Percentiles rank a stretch among this genome's conserved stretches.
Evolutionary conservation across 2,888 invertebrate species (phyloP).

Genomic region (Leucophenga montana): DNA sequence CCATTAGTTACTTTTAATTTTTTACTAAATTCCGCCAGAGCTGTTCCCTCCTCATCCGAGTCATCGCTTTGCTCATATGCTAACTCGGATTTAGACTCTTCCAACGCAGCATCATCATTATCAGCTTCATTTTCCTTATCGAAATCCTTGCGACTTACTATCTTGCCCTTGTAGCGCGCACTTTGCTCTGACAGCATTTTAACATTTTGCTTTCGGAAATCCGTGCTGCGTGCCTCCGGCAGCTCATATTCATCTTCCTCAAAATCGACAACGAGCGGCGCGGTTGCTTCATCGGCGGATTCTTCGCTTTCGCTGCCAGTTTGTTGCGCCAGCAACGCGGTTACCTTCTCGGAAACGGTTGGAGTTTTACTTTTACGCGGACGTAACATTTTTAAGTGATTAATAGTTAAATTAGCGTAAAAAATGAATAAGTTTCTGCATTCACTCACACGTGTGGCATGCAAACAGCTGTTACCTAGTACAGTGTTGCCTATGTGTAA

Average conservation of each 20-base stretch:
- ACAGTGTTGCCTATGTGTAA: no score
- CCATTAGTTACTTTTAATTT: slow-evolving; percentile 33
- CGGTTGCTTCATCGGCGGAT: slow-evolving; percentile 74
- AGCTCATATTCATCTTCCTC: slow-evolving; percentile 63
- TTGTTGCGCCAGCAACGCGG: slow-evolving; percentile 77
- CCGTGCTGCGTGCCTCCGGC: slow-evolving; percentile 75
- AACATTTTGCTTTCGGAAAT: slow-evolving; percentile 80
- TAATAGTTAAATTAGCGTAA: slow-evolving; percentile 4
- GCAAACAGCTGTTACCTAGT: no score
- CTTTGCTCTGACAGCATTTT: slow-evolving; percentile 81
- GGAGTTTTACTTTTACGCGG: slow-evolving; percentile 51
- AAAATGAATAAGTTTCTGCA: not conserved
- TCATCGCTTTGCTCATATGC: slow-evolving; percentile 53
- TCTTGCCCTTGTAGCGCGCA: slow-evolving; percentile 83
- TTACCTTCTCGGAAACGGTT: slow-evolving; percentile 78
- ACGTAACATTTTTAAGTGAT: slow-evolving; percentile 44
- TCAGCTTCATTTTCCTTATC: slow-evolving; percentile 41
- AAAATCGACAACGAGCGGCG: slow-evolving; percentile 75
- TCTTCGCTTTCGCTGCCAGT: slow-evolving; percentile 77
- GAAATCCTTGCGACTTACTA: slow-evolving; percentile 77
- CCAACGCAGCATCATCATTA: slow-evolving; percentile 59
- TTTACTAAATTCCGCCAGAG: slow-evolving; percentile 41
- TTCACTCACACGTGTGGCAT: not conserved
- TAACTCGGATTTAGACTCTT: slow-evolving; percentile 21
- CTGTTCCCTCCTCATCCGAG: slow-evolving; percentile 48